Conservation (phyloP, 2,113 vertebrate species). For the Poicephalus meyeri region DNA sequence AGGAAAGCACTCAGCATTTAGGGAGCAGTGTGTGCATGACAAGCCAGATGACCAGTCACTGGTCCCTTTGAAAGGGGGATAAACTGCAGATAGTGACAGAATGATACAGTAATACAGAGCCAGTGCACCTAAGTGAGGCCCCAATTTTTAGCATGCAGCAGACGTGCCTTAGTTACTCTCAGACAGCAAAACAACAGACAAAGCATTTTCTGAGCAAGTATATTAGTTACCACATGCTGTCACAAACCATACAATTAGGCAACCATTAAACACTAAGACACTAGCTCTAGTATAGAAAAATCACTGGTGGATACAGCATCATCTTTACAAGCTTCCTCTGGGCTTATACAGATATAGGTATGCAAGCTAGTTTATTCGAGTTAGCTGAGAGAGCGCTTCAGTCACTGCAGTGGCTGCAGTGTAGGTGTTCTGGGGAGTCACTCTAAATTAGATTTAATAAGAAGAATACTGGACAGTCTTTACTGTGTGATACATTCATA, state of each 20-base stretch:
- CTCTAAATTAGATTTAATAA: neutral
- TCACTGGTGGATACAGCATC: neutral
- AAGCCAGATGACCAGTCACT: neutral
- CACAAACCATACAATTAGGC: neutral
- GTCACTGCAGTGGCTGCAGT: neutral
- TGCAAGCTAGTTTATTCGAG: neutral
- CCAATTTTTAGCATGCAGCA: neutral
- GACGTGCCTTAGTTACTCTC: neutral
- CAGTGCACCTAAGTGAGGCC: accelerated
- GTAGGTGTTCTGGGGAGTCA: neutral
- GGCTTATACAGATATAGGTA: neutral
- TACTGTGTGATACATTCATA: neutral
- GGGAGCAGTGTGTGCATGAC: neutral
- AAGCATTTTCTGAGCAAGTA: neutral
- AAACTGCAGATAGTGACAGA: neutral
- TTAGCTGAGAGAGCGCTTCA: neutral
- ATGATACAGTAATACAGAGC: neutral
- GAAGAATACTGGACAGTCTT: neutral
- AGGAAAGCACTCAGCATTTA: neutral
- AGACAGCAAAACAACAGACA: neutral
- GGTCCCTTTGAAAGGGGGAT: neutral
- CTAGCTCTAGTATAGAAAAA: neutral
- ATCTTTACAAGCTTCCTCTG: neutral
- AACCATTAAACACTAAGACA: neutral
- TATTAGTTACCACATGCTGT: neutral